A percentile compares a stretch with the other conserved stretches of the same genome.
These are phyloP conservation scores for Paracanthobrama guichenoti DNA, from an alignment of 2,113 vertebrate species.

Conservation along the genomic window DNA sequence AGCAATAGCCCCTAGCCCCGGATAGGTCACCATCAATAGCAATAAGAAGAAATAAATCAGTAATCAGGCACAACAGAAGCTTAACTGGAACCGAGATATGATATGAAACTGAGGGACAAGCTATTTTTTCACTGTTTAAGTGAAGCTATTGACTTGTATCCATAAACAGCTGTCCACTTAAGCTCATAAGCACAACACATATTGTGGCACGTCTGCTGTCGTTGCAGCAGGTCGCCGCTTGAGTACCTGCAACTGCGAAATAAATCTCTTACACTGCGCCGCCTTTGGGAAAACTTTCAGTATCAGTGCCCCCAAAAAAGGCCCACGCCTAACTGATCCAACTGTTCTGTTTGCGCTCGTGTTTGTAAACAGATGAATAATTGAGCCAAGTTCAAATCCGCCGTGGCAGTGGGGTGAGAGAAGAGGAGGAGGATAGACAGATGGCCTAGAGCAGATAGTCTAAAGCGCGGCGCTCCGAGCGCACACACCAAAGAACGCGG, in stretches of 20 bases:
- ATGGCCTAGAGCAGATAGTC: conserved; percentile 97
- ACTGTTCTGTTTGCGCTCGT: conserved; percentile 60
- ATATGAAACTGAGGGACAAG: neutral
- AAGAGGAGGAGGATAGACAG: conserved; percentile 87
- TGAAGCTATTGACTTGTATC: conserved; percentile 26
- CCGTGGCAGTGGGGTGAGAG: conserved; percentile 76
- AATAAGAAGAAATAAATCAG: neutral
- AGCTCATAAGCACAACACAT: conserved; percentile 18
- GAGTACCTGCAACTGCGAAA: conserved; percentile 29
- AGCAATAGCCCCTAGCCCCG: too few relatives aligned
- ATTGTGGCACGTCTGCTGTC: conserved; percentile 37
- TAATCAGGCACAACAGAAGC: neutral
- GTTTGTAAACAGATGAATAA: conserved; percentile 86
- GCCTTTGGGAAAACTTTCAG: conserved; percentile 44
- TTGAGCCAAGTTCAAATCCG: conserved; percentile 83
- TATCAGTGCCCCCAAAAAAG: conserved; percentile 37
- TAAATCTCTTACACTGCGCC: conserved; percentile 38
- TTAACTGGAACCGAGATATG: neutral
- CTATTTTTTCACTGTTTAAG: conserved; percentile 13
- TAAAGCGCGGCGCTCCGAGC: conserved; percentile 83
- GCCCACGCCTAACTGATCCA: conserved; percentile 37
- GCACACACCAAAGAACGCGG: conserved; percentile 85
- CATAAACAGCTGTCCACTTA: conserved; percentile 31
- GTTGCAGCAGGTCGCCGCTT: conserved; percentile 31
- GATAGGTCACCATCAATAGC: neutral